A percentile compares a stretch with the other conserved stretches of the same genome.
phyloP scores from a whole-genome alignment of 1,140 invertebrate species.

The Penaeus japonicus region DNA sequence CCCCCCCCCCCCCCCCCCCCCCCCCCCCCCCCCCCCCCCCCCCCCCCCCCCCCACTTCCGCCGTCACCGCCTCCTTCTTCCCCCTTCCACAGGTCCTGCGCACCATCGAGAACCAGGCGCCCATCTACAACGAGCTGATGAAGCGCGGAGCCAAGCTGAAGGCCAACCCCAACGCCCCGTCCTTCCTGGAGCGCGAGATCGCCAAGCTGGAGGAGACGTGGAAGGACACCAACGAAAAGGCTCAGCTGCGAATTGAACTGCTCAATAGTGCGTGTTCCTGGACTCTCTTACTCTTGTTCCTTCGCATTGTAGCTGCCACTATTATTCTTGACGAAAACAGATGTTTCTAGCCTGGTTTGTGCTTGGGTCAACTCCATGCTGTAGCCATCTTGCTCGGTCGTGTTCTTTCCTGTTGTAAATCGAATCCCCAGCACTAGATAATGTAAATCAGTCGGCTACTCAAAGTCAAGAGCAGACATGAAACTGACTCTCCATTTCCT shows the following conservation, averaged over 20 bases:
- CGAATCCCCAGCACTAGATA: too few relatives aligned
- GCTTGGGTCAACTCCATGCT: too few relatives aligned
- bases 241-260: slow-evolving; percentile 45
- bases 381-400: too few relatives aligned
- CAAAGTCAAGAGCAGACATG: too few relatives aligned
- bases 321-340: too few relatives aligned
- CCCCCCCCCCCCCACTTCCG: background rate
- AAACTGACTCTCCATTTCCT: too few relatives aligned
- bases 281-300: background rate
- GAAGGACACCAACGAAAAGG: slow-evolving; percentile 60
- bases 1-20: background rate
- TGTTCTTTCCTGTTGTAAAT: too few relatives aligned
- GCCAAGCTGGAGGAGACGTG: slow-evolving; percentile 59
- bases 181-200: slow-evolving; percentile 59
- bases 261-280: slow-evolving; percentile 42
- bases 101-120: slow-evolving; percentile 59
- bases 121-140: slow-evolving; percentile 60
- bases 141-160: slow-evolving; percentile 55
- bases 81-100: slow-evolving; percentile 43
- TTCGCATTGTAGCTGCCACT: background rate
- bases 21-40: background rate
- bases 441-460: too few relatives aligned
- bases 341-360: too few relatives aligned
- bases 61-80: background rate
- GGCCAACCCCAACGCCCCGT: slow-evolving; percentile 59